Conservation (phyloP, 2,113 vertebrate genomes). For the Lanius ludovicianus region DNA sequence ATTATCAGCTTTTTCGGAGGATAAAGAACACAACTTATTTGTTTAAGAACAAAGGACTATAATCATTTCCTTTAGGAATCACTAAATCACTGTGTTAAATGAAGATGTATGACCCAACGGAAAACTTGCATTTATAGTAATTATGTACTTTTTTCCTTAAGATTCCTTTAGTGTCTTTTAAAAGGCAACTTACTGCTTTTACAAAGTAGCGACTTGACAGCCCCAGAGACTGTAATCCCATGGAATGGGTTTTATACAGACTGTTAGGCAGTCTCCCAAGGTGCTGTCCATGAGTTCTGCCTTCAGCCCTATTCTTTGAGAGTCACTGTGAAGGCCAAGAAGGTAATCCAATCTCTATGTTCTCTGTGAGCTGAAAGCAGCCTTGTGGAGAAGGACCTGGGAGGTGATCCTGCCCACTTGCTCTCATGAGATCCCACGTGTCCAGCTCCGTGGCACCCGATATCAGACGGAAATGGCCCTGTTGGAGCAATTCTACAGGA, state of each 20-base stretch:
- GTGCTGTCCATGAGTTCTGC: neutral
- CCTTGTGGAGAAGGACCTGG: neutral
- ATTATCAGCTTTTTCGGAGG: conserved; percentile 69
- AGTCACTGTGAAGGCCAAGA: neutral
- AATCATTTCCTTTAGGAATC: conserved; percentile 74
- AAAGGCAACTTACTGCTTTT: neutral
- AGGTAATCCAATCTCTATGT: neutral
- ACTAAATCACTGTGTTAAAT: conserved; percentile 61
- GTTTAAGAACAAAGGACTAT: conserved; percentile 75
- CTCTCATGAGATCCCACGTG: neutral
- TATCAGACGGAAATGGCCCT: neutral
- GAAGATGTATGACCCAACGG: conserved; percentile 63
- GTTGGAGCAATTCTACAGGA: neutral
- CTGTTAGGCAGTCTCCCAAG: neutral
- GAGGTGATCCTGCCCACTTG: neutral
- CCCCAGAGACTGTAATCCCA: neutral
- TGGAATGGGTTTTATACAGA: neutral
- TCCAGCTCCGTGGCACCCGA: neutral
- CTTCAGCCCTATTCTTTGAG: neutral
- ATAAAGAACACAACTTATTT: conserved; percentile 75
- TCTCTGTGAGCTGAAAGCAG: neutral
- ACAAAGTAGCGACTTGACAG: neutral
- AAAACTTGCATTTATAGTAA: conserved; percentile 61
- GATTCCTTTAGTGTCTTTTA: conserved; percentile 9
- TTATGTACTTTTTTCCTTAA: conserved; percentile 29